Conservation (phyloP, 1,140 invertebrate species). For the Protaetia brevitarsis region DNA sequence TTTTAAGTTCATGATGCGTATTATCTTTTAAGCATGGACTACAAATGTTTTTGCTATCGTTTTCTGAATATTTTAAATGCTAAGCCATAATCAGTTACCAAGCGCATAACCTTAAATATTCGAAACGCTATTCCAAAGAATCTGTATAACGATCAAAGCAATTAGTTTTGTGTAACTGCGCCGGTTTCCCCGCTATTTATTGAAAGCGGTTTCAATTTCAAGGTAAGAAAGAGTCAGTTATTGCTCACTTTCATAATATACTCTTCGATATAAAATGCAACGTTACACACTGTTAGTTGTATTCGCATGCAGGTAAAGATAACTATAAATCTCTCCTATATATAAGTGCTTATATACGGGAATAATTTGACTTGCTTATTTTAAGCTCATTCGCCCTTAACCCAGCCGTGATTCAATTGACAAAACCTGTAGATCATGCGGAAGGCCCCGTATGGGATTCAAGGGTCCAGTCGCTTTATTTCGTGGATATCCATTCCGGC, state of each 20-base stretch:
- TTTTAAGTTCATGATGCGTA: too few species aligned
- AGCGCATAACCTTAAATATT: too few species aligned
- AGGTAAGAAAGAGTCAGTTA: too few species aligned
- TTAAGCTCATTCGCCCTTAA: not conserved
- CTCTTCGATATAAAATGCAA: not conserved
- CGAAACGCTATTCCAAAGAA: too few species aligned
- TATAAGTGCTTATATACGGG: not conserved
- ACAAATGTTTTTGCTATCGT: too few species aligned
- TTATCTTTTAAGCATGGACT: too few species aligned
- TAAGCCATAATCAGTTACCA: too few species aligned
- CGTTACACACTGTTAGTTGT: not conserved
- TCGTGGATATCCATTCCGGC: slow-evolving; percentile 62
- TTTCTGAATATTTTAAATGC: too few species aligned
- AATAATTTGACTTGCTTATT: not conserved
- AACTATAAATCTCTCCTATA: not conserved
- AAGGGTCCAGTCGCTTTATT: slow-evolving; percentile 59
- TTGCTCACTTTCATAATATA: not conserved
- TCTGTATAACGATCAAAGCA: too few species aligned
- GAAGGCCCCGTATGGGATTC: slow-evolving; percentile 71
- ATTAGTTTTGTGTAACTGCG: too few species aligned
- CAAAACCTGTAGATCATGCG: slow-evolving; percentile 54
- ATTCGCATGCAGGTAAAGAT: not conserved
- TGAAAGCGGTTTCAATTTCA: not conserved
- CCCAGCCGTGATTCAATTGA: slow-evolving; percentile 60
- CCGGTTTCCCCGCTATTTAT: too few species aligned